Base-by-base conservation (phyloP, 35 echinoderm and acorn worm species). In the Amphiura filiformis region DNA sequence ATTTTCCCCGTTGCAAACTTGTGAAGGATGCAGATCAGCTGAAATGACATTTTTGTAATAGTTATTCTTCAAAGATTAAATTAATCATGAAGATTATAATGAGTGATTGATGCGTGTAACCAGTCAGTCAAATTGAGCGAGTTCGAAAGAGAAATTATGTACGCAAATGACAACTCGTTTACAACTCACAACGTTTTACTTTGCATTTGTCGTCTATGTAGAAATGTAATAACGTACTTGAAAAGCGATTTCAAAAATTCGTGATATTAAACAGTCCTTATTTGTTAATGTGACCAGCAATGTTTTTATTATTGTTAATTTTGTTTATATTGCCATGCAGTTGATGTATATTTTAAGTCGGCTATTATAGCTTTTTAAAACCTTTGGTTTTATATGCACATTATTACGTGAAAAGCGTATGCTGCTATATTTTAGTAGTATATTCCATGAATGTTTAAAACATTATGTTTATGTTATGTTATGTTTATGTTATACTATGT, bases 401-500 rank as follows among this genome's bases (percentile, higher is more conserved):
- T 52, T 52, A 70, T 70, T 15, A 70, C 26, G 28, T 70, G 15
- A 5, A 18, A 26, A 70, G 4, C 20, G 44, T 52, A 30, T 70
- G 61, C 61, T 70, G 61, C 61, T 70, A 70, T n/a, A 70, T 70
- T 52, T 52, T 70, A 70, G 61, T 70, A 70, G 61, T 70, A 70
- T 3, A 18, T 70, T 47, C 41, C 41, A 70, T 3, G 61, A 15
- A n/a, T 70, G 61, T 70, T 70, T 70, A 26, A 70, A 70, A 9
- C 41, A 47, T 4, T 47, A 9, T 47, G 17, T 47, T 17, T n/a
- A 70, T n/a, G n/a, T n/a, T n/a, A n/a, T n/a, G n/a, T n/a, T n/a
- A n/a, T n/a, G 61, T 70, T 11, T 70, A 70, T 70, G 61, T 70
- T 70, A 5, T 26, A 70, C 9, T 70, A 70, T 11, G 28, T 70